These are phyloP conservation scores for Odocoileus hemionus DNA, from an alignment of 2,113 vertebrate genomes.

Conservation along the genomic window DNA sequence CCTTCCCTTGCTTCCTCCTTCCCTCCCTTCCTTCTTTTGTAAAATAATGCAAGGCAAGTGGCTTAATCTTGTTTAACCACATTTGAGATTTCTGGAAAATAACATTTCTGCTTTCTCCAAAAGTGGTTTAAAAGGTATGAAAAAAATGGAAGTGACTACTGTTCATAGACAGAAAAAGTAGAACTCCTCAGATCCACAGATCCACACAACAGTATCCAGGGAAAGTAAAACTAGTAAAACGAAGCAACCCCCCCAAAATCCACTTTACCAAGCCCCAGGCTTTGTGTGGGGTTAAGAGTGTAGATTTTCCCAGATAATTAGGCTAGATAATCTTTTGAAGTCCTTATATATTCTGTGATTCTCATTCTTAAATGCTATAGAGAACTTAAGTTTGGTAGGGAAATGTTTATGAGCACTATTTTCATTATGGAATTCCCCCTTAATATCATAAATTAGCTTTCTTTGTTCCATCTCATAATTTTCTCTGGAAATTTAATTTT, in stretches of 20 bases:
- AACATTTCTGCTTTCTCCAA: not conserved
- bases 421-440: not conserved
- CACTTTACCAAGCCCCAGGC: not conserved
- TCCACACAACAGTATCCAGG: not conserved
- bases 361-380: not conserved
- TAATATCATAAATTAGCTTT: not conserved
- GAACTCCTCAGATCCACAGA: not conserved
- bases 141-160: not conserved
- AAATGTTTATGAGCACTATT: not conserved
- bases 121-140: not conserved
- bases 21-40: not conserved
- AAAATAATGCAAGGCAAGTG: not conserved
- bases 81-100: constrained; percentile 14
- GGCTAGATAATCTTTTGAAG: not conserved
- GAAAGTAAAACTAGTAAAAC: not conserved
- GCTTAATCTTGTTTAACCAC: not conserved
- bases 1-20: not conserved
- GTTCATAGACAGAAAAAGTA: not conserved
- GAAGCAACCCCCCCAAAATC: not conserved
- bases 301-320: not conserved
- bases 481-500: not conserved
- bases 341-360: not conserved
- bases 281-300: not conserved
- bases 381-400: not conserved
- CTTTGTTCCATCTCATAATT: not conserved